Evolutionary conservation across 2,113 vertebrate species (phyloP).

Genomic region (Cyanistes caeruleus): DNA sequence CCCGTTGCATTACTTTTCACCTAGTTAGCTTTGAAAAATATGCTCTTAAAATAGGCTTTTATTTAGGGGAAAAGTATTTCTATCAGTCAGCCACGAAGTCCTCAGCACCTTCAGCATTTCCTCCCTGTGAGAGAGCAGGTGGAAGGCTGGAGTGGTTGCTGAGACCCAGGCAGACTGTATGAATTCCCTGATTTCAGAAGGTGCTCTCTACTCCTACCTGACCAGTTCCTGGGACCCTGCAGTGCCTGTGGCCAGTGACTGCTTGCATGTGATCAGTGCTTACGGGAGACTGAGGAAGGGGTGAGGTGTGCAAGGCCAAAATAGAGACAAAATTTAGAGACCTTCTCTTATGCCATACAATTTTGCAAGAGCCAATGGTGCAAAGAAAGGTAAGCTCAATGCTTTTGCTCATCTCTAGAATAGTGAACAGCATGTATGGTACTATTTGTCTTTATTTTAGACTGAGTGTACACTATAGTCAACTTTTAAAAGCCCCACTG

Average conservation of each 20-base stretch:
- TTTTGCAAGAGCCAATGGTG: background rate
- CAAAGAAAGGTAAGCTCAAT: background rate
- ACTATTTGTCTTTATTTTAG: background rate
- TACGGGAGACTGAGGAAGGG: background rate
- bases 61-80: background rate
- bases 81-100: background rate
- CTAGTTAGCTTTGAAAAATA: background rate
- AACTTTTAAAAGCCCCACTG: background rate
- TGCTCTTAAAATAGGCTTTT: background rate
- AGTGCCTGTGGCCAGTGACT: accelerated
- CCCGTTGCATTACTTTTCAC: background rate
- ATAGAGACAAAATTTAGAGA: background rate
- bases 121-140: accelerated
- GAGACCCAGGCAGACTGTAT: background rate
- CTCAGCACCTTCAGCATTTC: background rate
- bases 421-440: background rate
- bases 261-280: background rate
- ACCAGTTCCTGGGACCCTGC: background rate
- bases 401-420: background rate
- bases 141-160: background rate
- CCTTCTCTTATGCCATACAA: background rate
- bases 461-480: background rate
- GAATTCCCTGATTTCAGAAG: background rate
- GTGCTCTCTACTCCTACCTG: background rate
- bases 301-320: background rate